Percentiles rank a stretch among this genome's conserved stretches.
Conservation (phyloP, 2,113 vertebrate genomes). For the Arenaria interpres region DNA sequence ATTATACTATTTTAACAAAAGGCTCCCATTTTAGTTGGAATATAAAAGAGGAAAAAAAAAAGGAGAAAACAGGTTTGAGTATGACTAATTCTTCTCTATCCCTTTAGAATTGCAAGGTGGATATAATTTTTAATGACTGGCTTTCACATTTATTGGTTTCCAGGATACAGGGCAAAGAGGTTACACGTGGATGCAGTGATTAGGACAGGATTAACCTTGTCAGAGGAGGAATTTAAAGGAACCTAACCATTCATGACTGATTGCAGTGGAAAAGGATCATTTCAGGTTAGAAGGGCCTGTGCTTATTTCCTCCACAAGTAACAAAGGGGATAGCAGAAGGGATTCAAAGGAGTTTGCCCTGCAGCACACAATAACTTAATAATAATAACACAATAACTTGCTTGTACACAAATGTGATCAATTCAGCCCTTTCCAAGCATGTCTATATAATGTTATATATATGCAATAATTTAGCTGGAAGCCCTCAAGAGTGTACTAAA, state of each 20-base stretch:
- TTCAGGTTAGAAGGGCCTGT: not conserved
- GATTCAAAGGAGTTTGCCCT: not conserved
- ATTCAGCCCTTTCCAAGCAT: not conserved
- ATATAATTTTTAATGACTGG: not conserved
- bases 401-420: not conserved
- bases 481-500: not conserved
- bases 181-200: not conserved
- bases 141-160: not conserved
- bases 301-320: not conserved
- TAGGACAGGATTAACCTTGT: conserved; percentile 26
- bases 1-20: not conserved
- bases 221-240: not conserved
- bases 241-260: not conserved
- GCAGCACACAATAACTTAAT: not conserved
- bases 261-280: not conserved
- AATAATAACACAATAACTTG: not conserved
- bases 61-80: not conserved
- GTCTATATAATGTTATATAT: not conserved
- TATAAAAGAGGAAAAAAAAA: not conserved
- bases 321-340: not conserved
- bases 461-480: not conserved
- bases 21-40: not conserved
- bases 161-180: not conserved
- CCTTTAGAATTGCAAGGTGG: not conserved
- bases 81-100: not conserved